Evolutionary conservation across 2,797 vertebrate species (phyloP), one percentile per base, ranked within the genome.

Genomic region (Austrolebias charrua): DNA sequence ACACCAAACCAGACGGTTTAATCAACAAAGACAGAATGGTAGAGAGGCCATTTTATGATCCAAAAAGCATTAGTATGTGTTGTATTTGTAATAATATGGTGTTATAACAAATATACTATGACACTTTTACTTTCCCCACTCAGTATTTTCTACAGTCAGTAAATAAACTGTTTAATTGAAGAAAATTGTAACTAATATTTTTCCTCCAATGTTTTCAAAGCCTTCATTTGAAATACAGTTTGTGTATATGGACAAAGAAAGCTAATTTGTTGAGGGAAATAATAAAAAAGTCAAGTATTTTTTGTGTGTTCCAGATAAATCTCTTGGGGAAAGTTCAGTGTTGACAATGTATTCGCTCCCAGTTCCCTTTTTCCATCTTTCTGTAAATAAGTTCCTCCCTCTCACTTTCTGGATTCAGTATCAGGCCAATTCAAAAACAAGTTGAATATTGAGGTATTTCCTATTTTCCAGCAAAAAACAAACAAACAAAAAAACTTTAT

Each of bases 401-500:
- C 69, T 55, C 54, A 46, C 56, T 54, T 31, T 51, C 51, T 61
- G 55, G 35, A 70, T 75, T 76, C 38, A 60, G 66, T 77, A 69
- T 70, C 33, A 40, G 71, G 42, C 46, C 49, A 4, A 15, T 70
- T 71, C 76, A 66, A 31, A 56, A 61, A 19, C 20, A 38, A 69
- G 75, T 78, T 71, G 1, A 55, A 70, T 79, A 63, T 60, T 0
- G 12, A 63, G 56, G 57, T 49, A 54, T 78, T 72, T 76, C 60
- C 67, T 57, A 9, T 55, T 46, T 72, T 29, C 55, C 16, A 42
- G 18, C 42, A 44, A 18, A 29, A 49, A 63, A 45, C 76, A 77
- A 85, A 55, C 47, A n/a, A n/a, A n/a, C n/a, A n/a, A n/a, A n/a
- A n/a, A 50, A 48, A 19, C 55, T 46, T 71, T 64, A 75, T 73